phyloP scores from a whole-genome alignment of 2,888 invertebrate genomes.

The Chloromyia formosa region DNA sequence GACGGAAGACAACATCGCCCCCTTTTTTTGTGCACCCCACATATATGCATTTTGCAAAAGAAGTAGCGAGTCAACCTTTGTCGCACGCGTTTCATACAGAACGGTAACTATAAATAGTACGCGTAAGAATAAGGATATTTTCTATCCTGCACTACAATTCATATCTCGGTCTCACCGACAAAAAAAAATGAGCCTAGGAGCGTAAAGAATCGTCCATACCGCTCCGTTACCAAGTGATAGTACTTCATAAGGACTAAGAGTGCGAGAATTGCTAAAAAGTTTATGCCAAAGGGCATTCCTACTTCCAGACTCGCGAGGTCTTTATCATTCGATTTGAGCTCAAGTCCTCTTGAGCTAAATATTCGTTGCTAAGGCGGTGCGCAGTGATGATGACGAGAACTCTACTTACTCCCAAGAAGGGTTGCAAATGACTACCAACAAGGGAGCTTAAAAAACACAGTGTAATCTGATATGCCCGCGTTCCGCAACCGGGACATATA shows the following conservation, averaged over 20 bases:
- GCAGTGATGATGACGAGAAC: neutral
- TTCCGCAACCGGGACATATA: too few species aligned
- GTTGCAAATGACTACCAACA: too few species aligned
- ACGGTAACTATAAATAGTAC: too few species aligned
- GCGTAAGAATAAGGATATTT: neutral
- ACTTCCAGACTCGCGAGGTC: neutral
- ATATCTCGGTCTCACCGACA: neutral
- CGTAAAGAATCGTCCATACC: neutral
- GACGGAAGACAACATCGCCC: too few species aligned
- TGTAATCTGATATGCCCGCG: too few species aligned
- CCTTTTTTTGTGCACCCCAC: neutral
- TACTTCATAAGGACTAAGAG: too few species aligned
- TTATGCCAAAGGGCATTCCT: neutral
- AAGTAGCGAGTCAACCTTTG: too few species aligned
- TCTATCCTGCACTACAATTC: neutral
- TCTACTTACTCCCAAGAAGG: neutral
- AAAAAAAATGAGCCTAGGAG: neutral
- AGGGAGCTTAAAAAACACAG: too few species aligned
- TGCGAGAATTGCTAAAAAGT: neutral
- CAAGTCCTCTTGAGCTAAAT: neutral
- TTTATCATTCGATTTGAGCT: neutral
- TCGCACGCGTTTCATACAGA: too few species aligned
- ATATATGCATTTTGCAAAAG: neutral
- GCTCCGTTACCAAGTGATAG: neutral
- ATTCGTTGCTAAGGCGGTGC: neutral